Base-by-base conservation (phyloP, 2,113 vertebrate genomes). In the Percina caprodes region DNA sequence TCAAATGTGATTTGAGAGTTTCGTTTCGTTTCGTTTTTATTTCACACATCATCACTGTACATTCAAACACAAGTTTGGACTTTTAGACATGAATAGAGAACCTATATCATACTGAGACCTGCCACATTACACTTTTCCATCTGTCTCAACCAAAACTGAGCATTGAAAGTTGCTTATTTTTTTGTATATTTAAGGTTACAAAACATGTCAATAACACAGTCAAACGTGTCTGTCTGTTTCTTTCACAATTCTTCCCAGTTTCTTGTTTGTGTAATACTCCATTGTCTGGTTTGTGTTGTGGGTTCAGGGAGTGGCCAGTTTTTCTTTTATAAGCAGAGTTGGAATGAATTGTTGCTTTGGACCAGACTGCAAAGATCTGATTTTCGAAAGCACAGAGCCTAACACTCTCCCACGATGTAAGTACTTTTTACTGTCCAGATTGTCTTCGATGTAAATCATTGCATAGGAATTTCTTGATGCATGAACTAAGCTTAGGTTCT, bases 241-340 rank as follows among this genome's bases (percentile, higher is more conserved):
- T 54, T 45, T 30, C 11, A 26, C 4, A 55, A 21, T 63, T 58
- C 42, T 21, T 60, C 0, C n/a, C 24, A 26, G 15, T 16, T 51
- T 55, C 4, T 56, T 58, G 9, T 63, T 33, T 66, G 63, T 49
- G 30, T 10, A n/a, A 35, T 21, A 21, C 33, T 49, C 45, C 5
- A 39, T 77, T 58, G 69, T 81, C 48, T 81, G 58, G 21, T 61
- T 46, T 79, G 39, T 46, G 19, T 80, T 82, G 21, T 45, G 39
- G 13, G 8, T 77, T 80, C 24, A 71, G 89, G 93, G 91, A 82
- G 93, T 85, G 91, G 75, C 71, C 75, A 24, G 24, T 46, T 70
- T 39, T 60, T 12, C 49, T 90, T 90, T 83, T 60, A 81, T 87
- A 90, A 92, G 67, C 59, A 62, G n/a, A 51, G 24, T 6, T 26